These are phyloP conservation scores for Sicus ferrugineus DNA, from an alignment of 2,888 invertebrate species.

Conservation along the genomic window DNA sequence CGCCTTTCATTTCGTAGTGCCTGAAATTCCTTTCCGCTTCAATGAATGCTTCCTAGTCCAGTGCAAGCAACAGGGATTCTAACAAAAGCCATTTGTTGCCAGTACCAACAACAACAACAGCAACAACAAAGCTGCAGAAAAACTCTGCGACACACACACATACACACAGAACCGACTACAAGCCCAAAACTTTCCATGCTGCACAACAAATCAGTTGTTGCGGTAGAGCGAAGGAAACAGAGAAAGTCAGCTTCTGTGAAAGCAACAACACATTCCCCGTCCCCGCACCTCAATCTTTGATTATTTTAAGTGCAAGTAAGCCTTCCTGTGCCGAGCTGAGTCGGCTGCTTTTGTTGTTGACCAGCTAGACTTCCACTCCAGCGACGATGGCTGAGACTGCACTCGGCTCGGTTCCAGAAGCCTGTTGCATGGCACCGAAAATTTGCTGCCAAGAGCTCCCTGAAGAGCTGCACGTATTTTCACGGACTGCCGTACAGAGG, in stretches of 20 bases:
- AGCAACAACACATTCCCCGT: slow-evolving; percentile 27
- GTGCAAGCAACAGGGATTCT: slow-evolving; percentile 19
- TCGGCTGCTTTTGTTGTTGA: slow-evolving; percentile 14
- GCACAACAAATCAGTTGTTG: too few relatives aligned
- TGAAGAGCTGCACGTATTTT: not conserved
- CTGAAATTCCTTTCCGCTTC: slow-evolving; percentile 15
- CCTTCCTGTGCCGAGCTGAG: slow-evolving; percentile 4
- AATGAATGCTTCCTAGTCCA: slow-evolving; percentile 5
- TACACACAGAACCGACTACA: not conserved
- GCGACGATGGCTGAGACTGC: not conserved
- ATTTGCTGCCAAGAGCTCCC: not conserved
- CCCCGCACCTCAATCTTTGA: too few relatives aligned
- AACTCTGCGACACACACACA: too few relatives aligned
- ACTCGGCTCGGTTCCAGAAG: not conserved
- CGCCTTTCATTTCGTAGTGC: not conserved
- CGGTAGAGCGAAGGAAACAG: not conserved
- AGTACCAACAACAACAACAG: not conserved
- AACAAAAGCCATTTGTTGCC: slow-evolving; percentile 25
- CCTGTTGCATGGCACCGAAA: slow-evolving; percentile 26
- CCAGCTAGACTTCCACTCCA: slow-evolving; percentile 25
- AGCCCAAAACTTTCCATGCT: not conserved
- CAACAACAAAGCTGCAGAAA: too few relatives aligned
- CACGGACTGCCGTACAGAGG: not conserved
- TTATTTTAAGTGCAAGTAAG: slow-evolving; percentile 27
- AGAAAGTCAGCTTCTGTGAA: slow-evolving; percentile 9